phyloP scores from a whole-genome alignment of 2,888 invertebrate genomes.

The Dynastes maya region DNA sequence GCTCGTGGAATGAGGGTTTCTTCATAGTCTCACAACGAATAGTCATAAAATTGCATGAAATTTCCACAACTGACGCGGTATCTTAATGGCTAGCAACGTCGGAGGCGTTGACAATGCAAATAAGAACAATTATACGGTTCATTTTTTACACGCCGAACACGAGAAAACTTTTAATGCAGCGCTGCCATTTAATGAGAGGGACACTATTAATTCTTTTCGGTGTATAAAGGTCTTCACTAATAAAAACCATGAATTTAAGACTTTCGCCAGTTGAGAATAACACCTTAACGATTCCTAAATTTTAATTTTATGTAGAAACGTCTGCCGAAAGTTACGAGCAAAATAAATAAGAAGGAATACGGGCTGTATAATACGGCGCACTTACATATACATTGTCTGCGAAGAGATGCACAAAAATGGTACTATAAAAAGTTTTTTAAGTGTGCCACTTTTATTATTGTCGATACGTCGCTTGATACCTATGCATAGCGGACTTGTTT shows the following conservation, averaged over 20 bases:
- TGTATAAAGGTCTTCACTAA: constrained; percentile 51
- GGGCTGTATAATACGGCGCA: constrained; percentile 21
- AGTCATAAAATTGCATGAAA: background rate
- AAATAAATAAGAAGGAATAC: constrained; percentile 31
- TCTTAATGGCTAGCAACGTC: constrained; percentile 24
- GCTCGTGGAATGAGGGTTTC: too few species aligned
- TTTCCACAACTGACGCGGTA: background rate
- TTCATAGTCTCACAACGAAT: background rate
- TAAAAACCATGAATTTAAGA: constrained; percentile 60
- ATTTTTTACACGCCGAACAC: constrained; percentile 48
- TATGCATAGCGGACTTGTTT: constrained; percentile 19
- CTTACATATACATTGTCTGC: constrained; percentile 20
- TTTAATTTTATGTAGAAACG: constrained; percentile 58
- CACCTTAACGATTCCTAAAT: constrained; percentile 61
- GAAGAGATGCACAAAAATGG: background rate
- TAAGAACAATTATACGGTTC: constrained; percentile 50
- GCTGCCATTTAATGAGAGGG: constrained; percentile 36
- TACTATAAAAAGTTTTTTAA: constrained; percentile 34
- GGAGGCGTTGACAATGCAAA: constrained; percentile 49
- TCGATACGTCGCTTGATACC: constrained; percentile 17
- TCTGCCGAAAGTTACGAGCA: constrained; percentile 44
- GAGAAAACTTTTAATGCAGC: constrained; percentile 49
- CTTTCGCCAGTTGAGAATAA: constrained; percentile 53
- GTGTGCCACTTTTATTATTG: constrained; percentile 41
- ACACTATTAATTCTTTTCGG: constrained; percentile 50